Evolutionary conservation across 2,113 vertebrate species (phyloP).

Genomic region (Tringa solitaria): DNA sequence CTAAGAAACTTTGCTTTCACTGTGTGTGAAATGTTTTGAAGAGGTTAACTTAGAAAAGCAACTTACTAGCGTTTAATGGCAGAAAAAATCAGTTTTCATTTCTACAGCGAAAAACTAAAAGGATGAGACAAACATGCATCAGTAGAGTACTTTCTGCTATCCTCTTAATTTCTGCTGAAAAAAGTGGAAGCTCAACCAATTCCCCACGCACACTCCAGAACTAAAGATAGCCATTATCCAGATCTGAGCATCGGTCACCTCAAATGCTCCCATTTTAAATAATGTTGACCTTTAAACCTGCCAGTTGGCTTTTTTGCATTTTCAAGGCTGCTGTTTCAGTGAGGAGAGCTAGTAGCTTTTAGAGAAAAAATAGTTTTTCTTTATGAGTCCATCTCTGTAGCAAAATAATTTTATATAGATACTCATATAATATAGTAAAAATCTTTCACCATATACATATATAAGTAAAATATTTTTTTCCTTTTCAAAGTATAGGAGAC

Average conservation of each 20-base stretch:
- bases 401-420: background rate
- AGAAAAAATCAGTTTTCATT: background rate
- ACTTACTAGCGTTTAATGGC: background rate
- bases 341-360: background rate
- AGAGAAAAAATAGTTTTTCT: background rate
- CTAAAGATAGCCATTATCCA: background rate
- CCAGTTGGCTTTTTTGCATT: background rate
- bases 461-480: background rate
- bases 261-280: background rate
- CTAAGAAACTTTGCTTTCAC: background rate
- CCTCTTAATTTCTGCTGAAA: background rate
- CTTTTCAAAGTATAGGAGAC: background rate
- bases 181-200: background rate
- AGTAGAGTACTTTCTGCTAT: background rate
- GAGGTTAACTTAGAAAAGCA: background rate
- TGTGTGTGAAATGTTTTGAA: background rate
- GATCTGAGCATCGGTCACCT: background rate
- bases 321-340: background rate
- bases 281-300: background rate
- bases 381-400: background rate
- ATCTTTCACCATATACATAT: background rate
- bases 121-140: accelerated
- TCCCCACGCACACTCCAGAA: background rate
- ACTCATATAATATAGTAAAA: background rate
- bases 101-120: background rate